Conservation (phyloP, 2,113 vertebrate genomes). For the Salvator merianae region DNA sequence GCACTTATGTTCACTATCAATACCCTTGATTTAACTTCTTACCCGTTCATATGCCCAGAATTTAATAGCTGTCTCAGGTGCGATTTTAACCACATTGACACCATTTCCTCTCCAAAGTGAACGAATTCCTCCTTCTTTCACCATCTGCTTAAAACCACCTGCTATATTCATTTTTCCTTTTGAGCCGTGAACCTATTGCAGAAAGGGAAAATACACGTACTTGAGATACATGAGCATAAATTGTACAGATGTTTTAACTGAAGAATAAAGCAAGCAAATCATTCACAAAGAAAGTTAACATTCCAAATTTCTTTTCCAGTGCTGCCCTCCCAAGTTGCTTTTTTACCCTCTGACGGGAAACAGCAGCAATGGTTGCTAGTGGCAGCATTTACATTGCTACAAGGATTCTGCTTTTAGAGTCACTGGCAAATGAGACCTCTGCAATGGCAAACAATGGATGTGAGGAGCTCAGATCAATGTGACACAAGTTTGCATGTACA, state of each 20-base stretch:
- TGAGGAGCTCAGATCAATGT: no score
- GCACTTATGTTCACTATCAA: background rate
- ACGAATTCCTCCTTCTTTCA: constrained; percentile 85
- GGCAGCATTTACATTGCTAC: no score
- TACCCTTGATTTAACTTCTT: constrained; percentile 37
- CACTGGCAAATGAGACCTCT: no score
- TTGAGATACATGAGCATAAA: background rate
- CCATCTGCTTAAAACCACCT: constrained; percentile 88
- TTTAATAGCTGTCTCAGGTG: constrained; percentile 94
- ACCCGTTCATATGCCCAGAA: constrained; percentile 97
- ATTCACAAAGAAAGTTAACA: background rate
- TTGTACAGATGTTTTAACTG: background rate
- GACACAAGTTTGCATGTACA: no score
- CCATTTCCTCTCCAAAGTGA: constrained; percentile 96
- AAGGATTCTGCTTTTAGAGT: no score
- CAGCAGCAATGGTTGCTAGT: no score
- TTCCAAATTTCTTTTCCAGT: background rate
- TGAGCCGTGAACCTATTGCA: constrained; percentile 86
- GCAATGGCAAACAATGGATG: no score
- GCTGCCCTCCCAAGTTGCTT: no score
- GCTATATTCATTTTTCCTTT: constrained; percentile 83
- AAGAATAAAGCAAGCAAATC: background rate
- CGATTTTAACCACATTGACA: constrained; percentile 94
- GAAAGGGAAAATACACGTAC: background rate
- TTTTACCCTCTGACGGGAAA: no score